These are phyloP conservation scores for Oryzias woworae DNA, from an alignment of 2,113 vertebrate genomes.

Conservation along the genomic window DNA sequence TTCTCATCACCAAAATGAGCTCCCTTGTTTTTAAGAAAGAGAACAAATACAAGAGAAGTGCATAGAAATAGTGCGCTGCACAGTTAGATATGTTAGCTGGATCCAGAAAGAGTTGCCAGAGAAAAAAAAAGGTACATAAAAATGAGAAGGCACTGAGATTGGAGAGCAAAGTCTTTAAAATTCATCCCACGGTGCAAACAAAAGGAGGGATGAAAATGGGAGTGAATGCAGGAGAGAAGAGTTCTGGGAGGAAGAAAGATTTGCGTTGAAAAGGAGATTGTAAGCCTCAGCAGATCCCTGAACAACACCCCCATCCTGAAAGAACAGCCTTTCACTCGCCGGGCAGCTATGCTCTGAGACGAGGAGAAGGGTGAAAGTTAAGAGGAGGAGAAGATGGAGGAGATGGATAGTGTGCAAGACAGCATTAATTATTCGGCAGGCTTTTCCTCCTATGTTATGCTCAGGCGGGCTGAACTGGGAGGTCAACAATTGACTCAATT, in stretches of 20 bases:
- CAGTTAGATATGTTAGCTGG: slow-evolving; percentile 31
- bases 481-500: slow-evolving; percentile 89
- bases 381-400: slow-evolving; percentile 56
- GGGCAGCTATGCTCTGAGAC: slow-evolving; percentile 74
- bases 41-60: slow-evolving; percentile 7
- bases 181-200: slow-evolving; percentile 82
- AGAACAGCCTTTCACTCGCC: slow-evolving; percentile 75
- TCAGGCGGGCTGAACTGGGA: slow-evolving; percentile 73
- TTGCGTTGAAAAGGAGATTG: slow-evolving; percentile 76
- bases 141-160: slow-evolving; percentile 29
- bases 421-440: slow-evolving; percentile 73
- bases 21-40: slow-evolving; percentile 9
- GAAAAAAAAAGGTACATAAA: slow-evolving; percentile 14
- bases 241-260: slow-evolving; percentile 57
- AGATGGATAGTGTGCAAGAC: slow-evolving; percentile 59
- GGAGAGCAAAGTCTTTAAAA: slow-evolving; percentile 77
- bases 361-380: slow-evolving; percentile 35
- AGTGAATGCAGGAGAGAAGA: slow-evolving; percentile 63
- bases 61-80: slow-evolving; percentile 22
- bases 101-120: slow-evolving; percentile 26
- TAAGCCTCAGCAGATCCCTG: slow-evolving; percentile 72
- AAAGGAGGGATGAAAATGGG: slow-evolving; percentile 77
- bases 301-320: slow-evolving; percentile 51
- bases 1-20: slow-evolving; percentile 32
- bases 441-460: slow-evolving; percentile 62